A percentile compares a stretch with the other conserved stretches of the same genome.
These are phyloP conservation scores for Coranthus polyacanthus DNA, from an alignment of 2,797 vertebrate genomes.

Conservation along the genomic window DNA sequence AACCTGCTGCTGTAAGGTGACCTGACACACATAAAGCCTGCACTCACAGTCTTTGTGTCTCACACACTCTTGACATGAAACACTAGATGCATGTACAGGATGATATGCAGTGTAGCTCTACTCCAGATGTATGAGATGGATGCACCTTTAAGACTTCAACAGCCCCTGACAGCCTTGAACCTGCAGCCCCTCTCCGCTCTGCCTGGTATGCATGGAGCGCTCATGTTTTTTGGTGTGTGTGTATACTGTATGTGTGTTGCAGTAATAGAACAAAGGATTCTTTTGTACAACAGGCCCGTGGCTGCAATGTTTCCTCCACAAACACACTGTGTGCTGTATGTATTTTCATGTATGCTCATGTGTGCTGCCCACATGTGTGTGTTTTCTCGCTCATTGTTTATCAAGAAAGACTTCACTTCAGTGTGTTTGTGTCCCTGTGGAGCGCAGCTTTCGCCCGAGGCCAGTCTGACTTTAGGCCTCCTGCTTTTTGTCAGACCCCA, in stretches of 20 bases:
- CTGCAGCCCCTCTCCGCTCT: slow-evolving; percentile 36
- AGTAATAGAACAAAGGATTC: slow-evolving; percentile 71
- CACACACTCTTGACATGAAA: slow-evolving; percentile 24
- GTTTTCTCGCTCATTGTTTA: slow-evolving; percentile 48
- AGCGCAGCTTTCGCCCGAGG: slow-evolving; percentile 46
- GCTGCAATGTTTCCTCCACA: slow-evolving; percentile 70
- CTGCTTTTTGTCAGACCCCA: slow-evolving; percentile 67
- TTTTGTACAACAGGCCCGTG: slow-evolving; percentile 68
- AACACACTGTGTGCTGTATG: slow-evolving; percentile 63
- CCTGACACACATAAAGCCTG: slow-evolving; percentile 12
- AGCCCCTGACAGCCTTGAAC: slow-evolving; percentile 37
- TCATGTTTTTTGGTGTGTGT: slow-evolving; percentile 8
- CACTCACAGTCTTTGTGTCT: slow-evolving; percentile 17
- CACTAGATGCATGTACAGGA: slow-evolving; percentile 30
- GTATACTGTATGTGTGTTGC: slow-evolving; percentile 41
- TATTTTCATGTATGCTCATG: slow-evolving; percentile 53
- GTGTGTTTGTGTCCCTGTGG: slow-evolving; percentile 52
- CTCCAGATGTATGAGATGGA: slow-evolving; percentile 45
- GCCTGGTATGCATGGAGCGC: slow-evolving; percentile 27
- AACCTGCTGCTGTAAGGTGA: slow-evolving; percentile 40
- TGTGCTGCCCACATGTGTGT: slow-evolving; percentile 49
- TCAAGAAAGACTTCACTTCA: slow-evolving; percentile 36
- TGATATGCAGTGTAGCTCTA: slow-evolving; percentile 20
- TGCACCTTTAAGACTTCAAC: slow-evolving; percentile 32
- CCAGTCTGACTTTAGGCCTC: slow-evolving; percentile 57